These are phyloP conservation scores for Lipophrys pholis DNA, from an alignment of 2,113 vertebrate genomes.

Conservation along the genomic window DNA sequence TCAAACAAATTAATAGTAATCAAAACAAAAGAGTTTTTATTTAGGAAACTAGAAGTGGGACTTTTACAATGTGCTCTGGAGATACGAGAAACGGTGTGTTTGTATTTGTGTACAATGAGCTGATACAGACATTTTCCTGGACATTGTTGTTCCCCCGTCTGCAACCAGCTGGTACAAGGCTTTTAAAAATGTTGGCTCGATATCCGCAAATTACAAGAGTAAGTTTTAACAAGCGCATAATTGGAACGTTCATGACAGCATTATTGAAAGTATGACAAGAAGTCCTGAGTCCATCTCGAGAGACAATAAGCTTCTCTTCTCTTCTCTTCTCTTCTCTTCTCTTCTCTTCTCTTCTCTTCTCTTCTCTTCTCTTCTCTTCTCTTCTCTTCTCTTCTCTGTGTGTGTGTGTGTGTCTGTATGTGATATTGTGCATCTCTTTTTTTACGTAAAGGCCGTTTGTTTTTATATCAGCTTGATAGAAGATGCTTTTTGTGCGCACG, in stretches of 20 bases:
- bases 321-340: not conserved
- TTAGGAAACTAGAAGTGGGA: too few species aligned
- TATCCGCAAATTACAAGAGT: constrained; percentile 41
- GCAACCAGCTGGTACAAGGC: constrained; percentile 36
- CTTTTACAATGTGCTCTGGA: too few species aligned
- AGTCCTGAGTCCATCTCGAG: constrained; percentile 4
- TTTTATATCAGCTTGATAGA: not conserved
- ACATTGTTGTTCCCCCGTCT: constrained; percentile 1
- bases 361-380: too few species aligned
- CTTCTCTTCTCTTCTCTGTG: constrained; percentile 7
- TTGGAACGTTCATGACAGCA: constrained; percentile 31
- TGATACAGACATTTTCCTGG: constrained; percentile 25
- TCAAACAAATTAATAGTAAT: too few species aligned
- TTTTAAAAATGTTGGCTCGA: constrained; percentile 38
- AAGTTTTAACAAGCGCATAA: constrained; percentile 29
- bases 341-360: constrained; percentile 1
- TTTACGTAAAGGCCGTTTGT: constrained; percentile 4
- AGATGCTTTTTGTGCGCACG: not conserved
- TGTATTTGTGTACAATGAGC: constrained; percentile 28
- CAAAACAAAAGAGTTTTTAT: too few species aligned
- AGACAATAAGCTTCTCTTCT: not conserved
- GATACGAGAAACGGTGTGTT: not conserved
- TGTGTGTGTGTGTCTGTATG: not conserved
- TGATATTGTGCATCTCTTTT: not conserved
- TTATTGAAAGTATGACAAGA: constrained; percentile 39